phyloP scores from a whole-genome alignment of 2,888 invertebrate genomes.

The Platycheirus rosarum region DNA sequence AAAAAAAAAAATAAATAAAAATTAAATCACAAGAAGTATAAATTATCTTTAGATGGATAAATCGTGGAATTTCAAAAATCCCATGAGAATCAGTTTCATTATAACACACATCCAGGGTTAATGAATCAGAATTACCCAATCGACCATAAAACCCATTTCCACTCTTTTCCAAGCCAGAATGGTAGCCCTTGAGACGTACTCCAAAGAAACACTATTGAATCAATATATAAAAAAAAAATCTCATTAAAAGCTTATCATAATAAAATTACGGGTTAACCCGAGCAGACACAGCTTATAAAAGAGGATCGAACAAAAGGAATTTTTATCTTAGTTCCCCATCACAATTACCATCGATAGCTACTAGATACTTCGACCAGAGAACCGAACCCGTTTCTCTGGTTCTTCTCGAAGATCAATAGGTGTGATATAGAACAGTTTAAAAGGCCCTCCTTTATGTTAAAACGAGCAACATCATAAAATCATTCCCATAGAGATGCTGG shows the following conservation, averaged over 20 bases:
- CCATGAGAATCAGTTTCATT: constrained; percentile 34
- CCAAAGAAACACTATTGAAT: constrained; percentile 10
- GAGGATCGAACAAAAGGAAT: constrained; percentile 13
- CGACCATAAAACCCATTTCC: constrained; percentile 7
- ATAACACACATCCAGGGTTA: neutral
- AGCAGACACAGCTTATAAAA: constrained; percentile 27
- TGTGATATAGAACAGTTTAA: constrained; percentile 56
- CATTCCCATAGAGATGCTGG: constrained; percentile 22
- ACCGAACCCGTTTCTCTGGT: constrained; percentile 51
- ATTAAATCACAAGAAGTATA: constrained; percentile 20
- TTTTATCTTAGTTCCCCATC: constrained; percentile 43
- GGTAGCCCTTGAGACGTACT: constrained; percentile 33
- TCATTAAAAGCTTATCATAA: constrained; percentile 68
- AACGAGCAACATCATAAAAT: constrained; percentile 39
- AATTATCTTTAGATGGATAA: too few relatives aligned
- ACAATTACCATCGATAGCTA: constrained; percentile 59
- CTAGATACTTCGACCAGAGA: constrained; percentile 39
- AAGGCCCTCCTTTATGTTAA: constrained; percentile 20
- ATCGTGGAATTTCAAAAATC: constrained; percentile 26
- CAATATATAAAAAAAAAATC: constrained; percentile 29
- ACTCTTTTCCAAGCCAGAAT: constrained; percentile 27
- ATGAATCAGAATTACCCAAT: constrained; percentile 39
- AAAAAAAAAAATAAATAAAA: constrained; percentile 15
- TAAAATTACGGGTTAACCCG: constrained; percentile 66
- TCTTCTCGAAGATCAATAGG: constrained; percentile 33